Base-by-base conservation (phyloP, 2,113 vertebrate species). In the Tautogolabrus adspersus region DNA sequence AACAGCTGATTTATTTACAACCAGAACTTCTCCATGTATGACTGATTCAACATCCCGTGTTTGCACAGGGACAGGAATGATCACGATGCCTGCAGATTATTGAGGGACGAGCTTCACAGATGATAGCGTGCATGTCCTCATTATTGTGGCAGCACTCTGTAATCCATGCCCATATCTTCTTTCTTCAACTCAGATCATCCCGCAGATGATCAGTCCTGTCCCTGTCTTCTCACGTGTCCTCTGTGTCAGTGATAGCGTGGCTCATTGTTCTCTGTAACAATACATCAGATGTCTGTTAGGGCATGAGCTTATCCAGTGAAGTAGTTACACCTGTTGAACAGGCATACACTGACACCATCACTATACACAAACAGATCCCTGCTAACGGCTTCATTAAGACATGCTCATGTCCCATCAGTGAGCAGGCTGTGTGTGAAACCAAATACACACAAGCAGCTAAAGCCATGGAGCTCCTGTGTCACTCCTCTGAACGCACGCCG, bases 281-380 rank as follows among this genome's bases (percentile, higher is more conserved):
- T 81, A 59, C 75, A 0, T 57, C 54, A 70, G 10, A 63, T 85
- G 74, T 83, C n/a, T n/a, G n/a, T n/a, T n/a, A n/a, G n/a, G n/a
- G n/a, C n/a, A n/a, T n/a, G n/a, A n/a, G n/a, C n/a, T n/a, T n/a
- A n/a, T 69, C 68, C 62, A 67, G 10, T 55, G 54, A 89, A 88
- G 81, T 61, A 66, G 68, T 23, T 78, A 83, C 87, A 85, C 83
- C 89, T 91, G 82, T 87, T 85, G 67, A 85, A 90, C 86, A 83
- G 51, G 78, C 67, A n/a, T n/a, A n/a, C n/a, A n/a, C n/a, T n/a
- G n/a, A n/a, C n/a, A n/a, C 79, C 56, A 44, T 18, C 59, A 67
- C 49, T 57, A 6, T 0, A 52, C 74, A 66, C 44, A 84, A 90
- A 89, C 37, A 18, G 69, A 90, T 89, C 81, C 62, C 30, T 22